A percentile compares a stretch with the other conserved stretches of the same genome.
phyloP scores from a whole-genome alignment of 2,113 vertebrate species.

The Psettodes erumei region DNA sequence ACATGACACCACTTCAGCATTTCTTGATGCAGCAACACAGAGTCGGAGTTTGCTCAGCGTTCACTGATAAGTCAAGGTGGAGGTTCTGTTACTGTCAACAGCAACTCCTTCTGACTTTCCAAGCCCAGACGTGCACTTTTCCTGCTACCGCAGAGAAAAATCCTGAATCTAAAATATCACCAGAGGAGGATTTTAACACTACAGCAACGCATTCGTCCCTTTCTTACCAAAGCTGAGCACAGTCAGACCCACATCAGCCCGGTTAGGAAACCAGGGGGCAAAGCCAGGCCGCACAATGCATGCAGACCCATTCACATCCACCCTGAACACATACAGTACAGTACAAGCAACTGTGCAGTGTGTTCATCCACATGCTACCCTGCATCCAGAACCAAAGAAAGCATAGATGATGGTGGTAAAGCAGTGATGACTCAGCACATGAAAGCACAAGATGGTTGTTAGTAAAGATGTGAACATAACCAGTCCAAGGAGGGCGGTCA shows the following conservation, averaged over 20 bases:
- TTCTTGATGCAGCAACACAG: background rate
- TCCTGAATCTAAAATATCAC: too few species aligned
- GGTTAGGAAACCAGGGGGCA: background rate
- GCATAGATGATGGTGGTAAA: too few species aligned
- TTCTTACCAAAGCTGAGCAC: background rate
- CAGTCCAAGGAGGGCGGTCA: background rate
- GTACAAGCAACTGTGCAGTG: background rate
- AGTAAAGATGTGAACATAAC: background rate
- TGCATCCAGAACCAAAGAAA: conserved; percentile 14
- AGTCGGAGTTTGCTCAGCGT: background rate
- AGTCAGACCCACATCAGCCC: background rate
- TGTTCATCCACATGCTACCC: background rate
- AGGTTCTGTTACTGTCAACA: background rate
- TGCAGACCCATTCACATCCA: background rate
- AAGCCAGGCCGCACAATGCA: background rate
- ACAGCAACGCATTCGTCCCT: background rate
- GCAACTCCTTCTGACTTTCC: background rate
- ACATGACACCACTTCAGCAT: background rate
- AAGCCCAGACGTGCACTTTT: background rate
- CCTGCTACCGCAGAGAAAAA: background rate
- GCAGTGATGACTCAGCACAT: background rate
- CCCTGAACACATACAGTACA: background rate
- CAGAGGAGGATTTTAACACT: too few species aligned
- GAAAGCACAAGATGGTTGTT: too few species aligned
- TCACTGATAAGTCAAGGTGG: background rate